Percentiles rank a stretch among this genome's conserved stretches.
Evolutionary conservation across 1,140 invertebrate species (phyloP).

Genomic region (Pteromalus puparum): DNA sequence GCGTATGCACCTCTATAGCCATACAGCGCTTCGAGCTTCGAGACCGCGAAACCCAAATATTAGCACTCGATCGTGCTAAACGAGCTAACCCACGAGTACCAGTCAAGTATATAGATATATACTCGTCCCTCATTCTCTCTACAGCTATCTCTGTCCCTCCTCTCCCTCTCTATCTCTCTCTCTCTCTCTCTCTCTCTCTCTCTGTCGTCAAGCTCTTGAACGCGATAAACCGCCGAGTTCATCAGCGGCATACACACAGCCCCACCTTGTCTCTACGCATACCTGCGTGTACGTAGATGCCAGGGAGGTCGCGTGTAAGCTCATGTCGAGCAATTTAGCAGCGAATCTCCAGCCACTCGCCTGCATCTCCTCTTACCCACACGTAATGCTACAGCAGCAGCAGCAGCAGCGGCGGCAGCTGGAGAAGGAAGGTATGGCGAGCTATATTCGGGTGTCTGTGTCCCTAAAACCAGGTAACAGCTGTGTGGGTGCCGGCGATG

Average conservation of each 20-base stretch:
- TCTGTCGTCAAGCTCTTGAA: not conserved
- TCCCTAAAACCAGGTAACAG: not conserved
- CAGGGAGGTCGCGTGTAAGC: too few species aligned
- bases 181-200: too few species aligned
- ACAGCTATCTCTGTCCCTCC: not conserved
- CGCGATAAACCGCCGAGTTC: conserved; percentile 20
- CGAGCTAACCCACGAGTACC: not conserved
- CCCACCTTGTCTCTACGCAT: too few species aligned
- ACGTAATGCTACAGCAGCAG: not conserved
- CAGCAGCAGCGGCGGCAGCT: not conserved
- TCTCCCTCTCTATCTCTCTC: not conserved
- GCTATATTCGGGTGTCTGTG: too few species aligned
- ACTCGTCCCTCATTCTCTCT: not conserved
- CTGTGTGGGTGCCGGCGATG: not conserved
- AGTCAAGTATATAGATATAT: not conserved
- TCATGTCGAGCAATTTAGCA: conserved; percentile 25
- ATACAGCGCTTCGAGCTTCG: too few species aligned
- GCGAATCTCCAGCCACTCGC: not conserved
- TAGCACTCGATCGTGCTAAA: conserved; percentile 15
- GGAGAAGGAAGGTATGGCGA: not conserved
- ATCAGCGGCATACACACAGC: not conserved
- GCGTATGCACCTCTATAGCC: too few species aligned
- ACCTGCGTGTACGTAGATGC: too few species aligned
- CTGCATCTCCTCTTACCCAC: not conserved
- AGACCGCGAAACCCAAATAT: not conserved